Evolutionary conservation across 2,113 vertebrate species (phyloP).

Genomic region (Galeopterus variegatus): DNA sequence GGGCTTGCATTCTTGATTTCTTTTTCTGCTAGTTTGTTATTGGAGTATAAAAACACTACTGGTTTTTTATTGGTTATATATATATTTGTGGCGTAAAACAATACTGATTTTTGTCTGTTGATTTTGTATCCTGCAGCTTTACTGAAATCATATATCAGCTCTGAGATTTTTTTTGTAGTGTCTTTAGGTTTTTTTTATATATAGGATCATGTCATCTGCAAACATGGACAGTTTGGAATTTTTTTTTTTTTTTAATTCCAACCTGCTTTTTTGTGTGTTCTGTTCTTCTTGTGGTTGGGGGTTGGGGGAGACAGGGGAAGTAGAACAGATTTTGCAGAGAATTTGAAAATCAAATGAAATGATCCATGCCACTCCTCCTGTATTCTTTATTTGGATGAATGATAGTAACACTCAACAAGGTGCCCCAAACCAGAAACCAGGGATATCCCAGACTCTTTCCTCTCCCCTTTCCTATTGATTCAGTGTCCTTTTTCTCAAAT

Average conservation of each 20-base stretch:
- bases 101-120: too few species aligned
- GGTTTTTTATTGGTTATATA: too few species aligned
- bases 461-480: conserved; percentile 2
- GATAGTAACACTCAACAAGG: background rate
- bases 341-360: conserved; percentile 61
- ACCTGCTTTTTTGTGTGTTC: conserved; percentile 19
- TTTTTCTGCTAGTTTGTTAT: too few species aligned
- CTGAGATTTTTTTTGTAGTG: too few species aligned
- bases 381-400: conserved; percentile 51
- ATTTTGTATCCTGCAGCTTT: too few species aligned
- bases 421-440: conserved; percentile 32
- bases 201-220: too few species aligned
- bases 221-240: too few species aligned
- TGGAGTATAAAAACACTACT: too few species aligned
- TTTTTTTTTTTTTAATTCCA: background rate
- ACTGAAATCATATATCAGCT: too few species aligned
- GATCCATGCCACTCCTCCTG: background rate
- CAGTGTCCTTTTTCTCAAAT: conserved; percentile 34
- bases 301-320: background rate
- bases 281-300: background rate
- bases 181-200: too few species aligned
- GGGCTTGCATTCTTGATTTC: too few species aligned
- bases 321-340: conserved; percentile 45
- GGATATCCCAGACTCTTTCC: background rate
- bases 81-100: too few species aligned